Conservation (phyloP, 2,797 vertebrate species). For the Onychomys torridus region DNA sequence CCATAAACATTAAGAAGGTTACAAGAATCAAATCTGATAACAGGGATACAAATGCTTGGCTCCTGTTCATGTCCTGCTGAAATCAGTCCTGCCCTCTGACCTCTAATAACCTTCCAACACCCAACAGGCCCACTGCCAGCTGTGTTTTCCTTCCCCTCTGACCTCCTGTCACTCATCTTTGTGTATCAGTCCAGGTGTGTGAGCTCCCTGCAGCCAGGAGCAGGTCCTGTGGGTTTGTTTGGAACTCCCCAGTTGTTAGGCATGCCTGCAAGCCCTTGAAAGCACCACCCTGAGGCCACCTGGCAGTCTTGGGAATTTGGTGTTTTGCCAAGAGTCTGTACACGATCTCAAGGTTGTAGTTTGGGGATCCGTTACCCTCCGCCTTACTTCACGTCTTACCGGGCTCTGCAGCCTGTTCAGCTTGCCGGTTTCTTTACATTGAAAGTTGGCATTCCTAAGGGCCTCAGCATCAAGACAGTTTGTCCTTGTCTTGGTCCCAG, state of each 20-base stretch:
- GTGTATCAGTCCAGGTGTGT: background rate
- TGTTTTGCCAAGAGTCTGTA: background rate
- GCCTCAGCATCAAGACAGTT: background rate
- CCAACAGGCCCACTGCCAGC: background rate
- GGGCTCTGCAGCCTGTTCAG: background rate
- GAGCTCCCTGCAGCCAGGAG: background rate
- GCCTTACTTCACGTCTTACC: background rate
- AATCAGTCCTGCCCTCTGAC: background rate
- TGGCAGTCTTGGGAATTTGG: background rate
- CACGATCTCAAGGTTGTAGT: background rate
- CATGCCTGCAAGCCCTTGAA: background rate
- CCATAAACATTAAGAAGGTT: background rate
- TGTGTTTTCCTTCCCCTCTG: background rate
- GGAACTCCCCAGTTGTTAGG: background rate
- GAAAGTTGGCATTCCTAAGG: background rate
- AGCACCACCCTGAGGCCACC: background rate
- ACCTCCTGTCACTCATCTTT: background rate
- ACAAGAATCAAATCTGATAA: background rate
- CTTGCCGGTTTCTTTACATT: background rate
- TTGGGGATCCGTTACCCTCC: slow-evolving; percentile 11
- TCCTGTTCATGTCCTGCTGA: background rate
- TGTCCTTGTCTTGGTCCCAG: background rate
- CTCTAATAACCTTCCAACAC: background rate
- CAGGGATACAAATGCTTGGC: background rate
- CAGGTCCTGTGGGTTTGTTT: background rate